These are phyloP conservation scores for Leptodactylus fallax DNA, from an alignment of 2,797 vertebrate species.

Conservation along the genomic window DNA sequence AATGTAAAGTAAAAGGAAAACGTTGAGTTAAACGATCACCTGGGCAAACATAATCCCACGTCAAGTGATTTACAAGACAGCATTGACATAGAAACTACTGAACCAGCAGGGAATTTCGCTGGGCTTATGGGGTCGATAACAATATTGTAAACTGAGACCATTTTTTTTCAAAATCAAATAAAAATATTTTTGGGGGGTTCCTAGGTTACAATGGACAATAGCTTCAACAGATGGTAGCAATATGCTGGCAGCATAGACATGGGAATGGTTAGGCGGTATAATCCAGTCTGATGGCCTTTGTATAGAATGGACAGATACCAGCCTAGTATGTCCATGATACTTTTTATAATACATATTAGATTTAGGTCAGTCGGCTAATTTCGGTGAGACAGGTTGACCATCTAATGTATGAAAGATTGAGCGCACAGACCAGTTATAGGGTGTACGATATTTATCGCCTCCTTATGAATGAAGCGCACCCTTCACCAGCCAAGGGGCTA, in stretches of 20 bases:
- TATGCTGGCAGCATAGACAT: not conserved
- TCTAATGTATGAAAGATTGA: too few species aligned
- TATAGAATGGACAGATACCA: not conserved
- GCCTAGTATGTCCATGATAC: too few species aligned
- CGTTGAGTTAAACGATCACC: constrained; percentile 30
- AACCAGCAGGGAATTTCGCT: constrained; percentile 13
- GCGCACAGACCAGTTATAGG: too few species aligned
- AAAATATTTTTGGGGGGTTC: constrained; percentile 44
- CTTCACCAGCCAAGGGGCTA: too few species aligned
- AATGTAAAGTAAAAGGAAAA: constrained; percentile 35
- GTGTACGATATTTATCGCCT: too few species aligned
- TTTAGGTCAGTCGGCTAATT: too few species aligned
- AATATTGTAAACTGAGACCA: constrained; percentile 41
- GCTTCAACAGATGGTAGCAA: constrained; percentile 9
- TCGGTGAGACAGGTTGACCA: too few species aligned
- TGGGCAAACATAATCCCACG: not conserved
- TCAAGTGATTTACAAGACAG: constrained; percentile 27
- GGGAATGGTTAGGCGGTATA: not conserved
- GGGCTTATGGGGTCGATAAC: constrained; percentile 11
- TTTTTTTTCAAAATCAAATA: constrained; percentile 19
- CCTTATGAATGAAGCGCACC: too few species aligned
- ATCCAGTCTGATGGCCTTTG: not conserved
- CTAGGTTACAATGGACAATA: constrained; percentile 38
- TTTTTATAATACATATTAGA: too few species aligned
- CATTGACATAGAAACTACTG: constrained; percentile 22